phyloP scores from a whole-genome alignment of 2,888 invertebrate species.

The Drosophila yooni region DNA sequence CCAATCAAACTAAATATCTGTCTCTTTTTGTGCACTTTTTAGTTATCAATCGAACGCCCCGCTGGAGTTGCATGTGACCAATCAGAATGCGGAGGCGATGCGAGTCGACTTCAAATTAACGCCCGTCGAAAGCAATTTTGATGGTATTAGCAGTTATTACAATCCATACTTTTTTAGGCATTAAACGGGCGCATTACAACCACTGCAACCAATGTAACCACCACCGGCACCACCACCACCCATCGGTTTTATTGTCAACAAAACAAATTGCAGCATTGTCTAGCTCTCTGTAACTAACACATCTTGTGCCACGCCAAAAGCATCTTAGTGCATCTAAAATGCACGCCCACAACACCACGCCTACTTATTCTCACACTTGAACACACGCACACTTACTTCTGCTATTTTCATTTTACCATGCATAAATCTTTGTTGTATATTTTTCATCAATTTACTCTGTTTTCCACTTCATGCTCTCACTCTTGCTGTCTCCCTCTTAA shows the following conservation, averaged over 20 bases:
- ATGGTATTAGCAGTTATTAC: constrained; percentile 84
- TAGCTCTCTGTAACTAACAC: constrained; percentile 4
- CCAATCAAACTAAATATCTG: background rate
- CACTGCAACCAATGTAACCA: constrained; percentile 15
- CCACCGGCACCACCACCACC: constrained; percentile 28
- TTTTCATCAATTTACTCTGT: background rate
- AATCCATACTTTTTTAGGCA: constrained; percentile 84
- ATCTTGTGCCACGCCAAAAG: constrained; percentile 9
- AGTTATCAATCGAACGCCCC: constrained; percentile 86
- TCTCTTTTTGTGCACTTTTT: background rate
- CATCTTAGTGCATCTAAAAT: background rate
- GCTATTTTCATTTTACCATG: background rate
- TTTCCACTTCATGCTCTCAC: background rate
- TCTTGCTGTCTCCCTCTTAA: background rate
- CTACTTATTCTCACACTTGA: background rate
- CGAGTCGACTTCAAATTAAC: constrained; percentile 83
- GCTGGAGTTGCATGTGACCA: constrained; percentile 83
- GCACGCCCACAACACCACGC: constrained; percentile 1
- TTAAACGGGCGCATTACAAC: constrained; percentile 50
- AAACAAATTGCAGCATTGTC: constrained; percentile 18
- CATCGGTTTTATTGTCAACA: constrained; percentile 21
- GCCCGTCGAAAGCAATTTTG: constrained; percentile 83
- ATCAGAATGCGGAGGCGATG: constrained; percentile 80
- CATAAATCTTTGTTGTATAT: constrained; percentile 13
- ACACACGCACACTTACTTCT: background rate